phyloP scores from a whole-genome alignment of 2,113 vertebrate genomes.

The Oceanites oceanicus region DNA sequence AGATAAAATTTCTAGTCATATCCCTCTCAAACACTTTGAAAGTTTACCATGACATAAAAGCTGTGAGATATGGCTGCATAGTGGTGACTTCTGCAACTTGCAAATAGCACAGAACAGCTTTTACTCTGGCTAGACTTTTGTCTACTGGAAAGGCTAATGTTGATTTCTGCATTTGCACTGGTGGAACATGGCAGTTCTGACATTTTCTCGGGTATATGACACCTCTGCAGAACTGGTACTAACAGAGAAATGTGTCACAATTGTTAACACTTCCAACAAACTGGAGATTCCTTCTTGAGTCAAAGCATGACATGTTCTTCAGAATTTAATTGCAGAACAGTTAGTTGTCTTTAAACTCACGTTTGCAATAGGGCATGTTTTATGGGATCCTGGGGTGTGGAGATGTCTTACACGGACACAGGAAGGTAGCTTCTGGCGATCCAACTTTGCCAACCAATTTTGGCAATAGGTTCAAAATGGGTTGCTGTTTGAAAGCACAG shows the following conservation, averaged over 20 bases:
- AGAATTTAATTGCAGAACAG: not conserved
- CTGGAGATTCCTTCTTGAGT: not conserved
- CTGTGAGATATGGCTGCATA: not conserved
- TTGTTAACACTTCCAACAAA: not conserved
- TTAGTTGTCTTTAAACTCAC: not conserved
- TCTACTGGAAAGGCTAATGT: not conserved
- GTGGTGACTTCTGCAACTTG: not conserved
- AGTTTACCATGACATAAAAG: not conserved
- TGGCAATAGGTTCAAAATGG: not conserved
- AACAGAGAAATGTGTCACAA: not conserved
- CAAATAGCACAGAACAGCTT: not conserved
- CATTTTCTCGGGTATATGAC: not conserved
- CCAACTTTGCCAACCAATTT: not conserved
- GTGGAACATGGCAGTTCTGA: not conserved
- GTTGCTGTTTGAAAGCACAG: not conserved
- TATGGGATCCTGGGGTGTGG: too few species aligned
- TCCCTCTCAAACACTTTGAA: not conserved
- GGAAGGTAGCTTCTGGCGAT: not conserved
- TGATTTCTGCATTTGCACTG: not conserved
- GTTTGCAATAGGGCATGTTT: not conserved
- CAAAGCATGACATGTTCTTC: not conserved
- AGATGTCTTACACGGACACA: rapidly evolving
- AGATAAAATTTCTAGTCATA: not conserved
- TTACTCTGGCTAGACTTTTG: not conserved
- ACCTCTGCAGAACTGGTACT: not conserved